Evolutionary conservation across 2,888 invertebrate species (phyloP), one percentile per base, ranked within the genome.

Genomic region (Odontomyia ornata): DNA sequence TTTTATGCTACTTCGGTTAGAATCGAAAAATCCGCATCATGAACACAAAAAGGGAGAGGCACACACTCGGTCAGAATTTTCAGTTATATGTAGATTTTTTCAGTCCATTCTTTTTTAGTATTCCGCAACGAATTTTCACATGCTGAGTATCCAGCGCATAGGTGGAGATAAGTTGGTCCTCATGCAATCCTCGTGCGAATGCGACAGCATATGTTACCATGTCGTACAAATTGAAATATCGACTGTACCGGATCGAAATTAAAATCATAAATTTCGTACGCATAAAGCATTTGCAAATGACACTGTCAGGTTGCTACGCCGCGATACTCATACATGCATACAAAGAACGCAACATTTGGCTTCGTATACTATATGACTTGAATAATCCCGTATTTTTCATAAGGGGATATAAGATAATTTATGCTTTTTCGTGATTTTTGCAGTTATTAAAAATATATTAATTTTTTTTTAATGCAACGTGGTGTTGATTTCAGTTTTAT

Each of bases 171-270:
- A 1, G 62, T 25, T 5, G 36, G 36, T 36, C 9, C 9, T 36
- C 3, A 3, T 21, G 23, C 62, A 27, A n/a, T n/a, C 28, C 11
- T 18, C 69, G 73, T 73, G 56, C 25, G 23, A 57, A 73, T 64
- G 36, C 73, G 75, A 76, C 80, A 75, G 79, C 80, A 80, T 76
- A 79, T 80, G 80, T 79, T 80, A 76, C 73, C 76, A 78, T 80
- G 80, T 80, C 79, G 76, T 78, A 76, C 67, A 75, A 78, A 77
- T 80, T 79, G 80, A 80, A 79, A 78, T 79, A 80, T 79, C 78
- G 80, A 77, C 77, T 76, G 76, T 79, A 73, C 77, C 76, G 76
- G 76, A 78, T 79, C 77, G 77, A 80, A 80, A 80, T 80, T 80
- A 79, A 79, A 79, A 79, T 78, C 80, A 80, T 80, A 79, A 80